A percentile compares a stretch with the other conserved stretches of the same genome.
These are phyloP conservation scores for Aspidiotus destructor DNA, from an alignment of 2,888 invertebrate species.

Conservation along the genomic window DNA sequence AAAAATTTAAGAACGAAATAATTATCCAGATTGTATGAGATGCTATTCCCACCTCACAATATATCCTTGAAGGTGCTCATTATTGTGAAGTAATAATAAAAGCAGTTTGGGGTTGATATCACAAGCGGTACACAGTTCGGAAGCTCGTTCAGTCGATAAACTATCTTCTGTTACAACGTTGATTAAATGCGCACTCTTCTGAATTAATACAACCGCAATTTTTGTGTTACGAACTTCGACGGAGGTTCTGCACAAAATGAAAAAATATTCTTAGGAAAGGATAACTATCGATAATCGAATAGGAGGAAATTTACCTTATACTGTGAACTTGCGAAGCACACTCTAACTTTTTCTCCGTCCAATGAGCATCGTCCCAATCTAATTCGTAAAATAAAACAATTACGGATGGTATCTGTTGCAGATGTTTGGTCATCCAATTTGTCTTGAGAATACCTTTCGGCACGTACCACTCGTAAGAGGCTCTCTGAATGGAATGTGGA, in stretches of 20 bases:
- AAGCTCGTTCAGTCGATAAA: constrained; percentile 79
- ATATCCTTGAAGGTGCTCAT: constrained; percentile 71
- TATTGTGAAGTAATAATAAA: constrained; percentile 84
- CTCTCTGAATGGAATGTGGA: constrained; percentile 43
- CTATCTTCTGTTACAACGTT: constrained; percentile 69
- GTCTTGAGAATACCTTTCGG: constrained; percentile 88
- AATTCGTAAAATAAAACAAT: constrained; percentile 92
- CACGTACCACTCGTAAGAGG: constrained; percentile 90
- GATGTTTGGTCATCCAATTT: constrained; percentile 91
- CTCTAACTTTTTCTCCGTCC: constrained; percentile 91
- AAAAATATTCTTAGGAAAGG: not conserved
- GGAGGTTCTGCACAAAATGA: constrained; percentile 49
- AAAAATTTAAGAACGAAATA: not conserved
- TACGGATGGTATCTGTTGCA: constrained; percentile 80
- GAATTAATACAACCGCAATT: constrained; percentile 81
- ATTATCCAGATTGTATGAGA: not conserved
- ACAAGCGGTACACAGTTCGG: constrained; percentile 80
- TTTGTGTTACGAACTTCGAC: constrained; percentile 63
- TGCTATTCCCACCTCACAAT: constrained; percentile 48
- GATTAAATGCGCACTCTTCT: constrained; percentile 61
- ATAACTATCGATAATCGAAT: not conserved
- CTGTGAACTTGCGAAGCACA: constrained; percentile 83
- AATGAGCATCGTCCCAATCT: constrained; percentile 90
- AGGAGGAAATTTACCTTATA: constrained; percentile 46
- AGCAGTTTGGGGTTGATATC: constrained; percentile 84